phyloP scores from a whole-genome alignment of 2,797 vertebrate species.

The Rachycentron canadum region DNA sequence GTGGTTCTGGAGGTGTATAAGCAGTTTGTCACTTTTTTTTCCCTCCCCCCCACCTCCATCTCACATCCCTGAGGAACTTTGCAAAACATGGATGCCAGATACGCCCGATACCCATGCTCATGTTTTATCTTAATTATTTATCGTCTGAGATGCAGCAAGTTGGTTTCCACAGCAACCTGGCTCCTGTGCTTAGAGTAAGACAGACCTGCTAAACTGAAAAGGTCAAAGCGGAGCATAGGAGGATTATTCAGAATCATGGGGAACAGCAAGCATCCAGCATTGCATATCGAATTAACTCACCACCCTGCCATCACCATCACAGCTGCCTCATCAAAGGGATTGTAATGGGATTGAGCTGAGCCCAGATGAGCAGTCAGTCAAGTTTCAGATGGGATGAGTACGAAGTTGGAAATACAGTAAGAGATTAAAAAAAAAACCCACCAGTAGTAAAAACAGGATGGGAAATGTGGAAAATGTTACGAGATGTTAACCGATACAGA shows the following conservation, averaged over 20 bases:
- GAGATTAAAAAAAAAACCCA: slow-evolving; percentile 44
- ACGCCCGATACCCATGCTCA: background rate
- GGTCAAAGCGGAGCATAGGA: slow-evolving; percentile 47
- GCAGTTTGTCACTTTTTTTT: background rate
- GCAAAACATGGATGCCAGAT: slow-evolving; percentile 26
- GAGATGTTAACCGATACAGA: slow-evolving; percentile 72
- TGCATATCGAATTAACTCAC: slow-evolving; percentile 41
- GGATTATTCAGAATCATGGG: slow-evolving; percentile 51
- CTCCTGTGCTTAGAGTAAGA: background rate
- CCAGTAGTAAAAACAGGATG: slow-evolving; percentile 71
- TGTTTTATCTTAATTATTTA: slow-evolving; percentile 48
- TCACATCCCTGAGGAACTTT: background rate
- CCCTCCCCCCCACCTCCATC: no score
- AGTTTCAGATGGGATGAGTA: slow-evolving; percentile 69
- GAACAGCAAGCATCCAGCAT: slow-evolving; percentile 20
- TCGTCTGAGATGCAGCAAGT: slow-evolving; percentile 4
- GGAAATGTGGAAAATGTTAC: slow-evolving; percentile 77
- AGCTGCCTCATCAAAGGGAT: background rate
- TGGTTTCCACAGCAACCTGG: slow-evolving; percentile 49
- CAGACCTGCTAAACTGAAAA: slow-evolving; percentile 36
- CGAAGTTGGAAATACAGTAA: slow-evolving; percentile 68
- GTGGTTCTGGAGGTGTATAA: slow-evolving; percentile 25
- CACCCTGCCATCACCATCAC: background rate
- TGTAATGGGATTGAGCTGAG: slow-evolving; percentile 7
- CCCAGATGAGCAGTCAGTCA: slow-evolving; percentile 50